phyloP scores from a whole-genome alignment of 1,140 invertebrate species.

The Eumeta japonica region DNA sequence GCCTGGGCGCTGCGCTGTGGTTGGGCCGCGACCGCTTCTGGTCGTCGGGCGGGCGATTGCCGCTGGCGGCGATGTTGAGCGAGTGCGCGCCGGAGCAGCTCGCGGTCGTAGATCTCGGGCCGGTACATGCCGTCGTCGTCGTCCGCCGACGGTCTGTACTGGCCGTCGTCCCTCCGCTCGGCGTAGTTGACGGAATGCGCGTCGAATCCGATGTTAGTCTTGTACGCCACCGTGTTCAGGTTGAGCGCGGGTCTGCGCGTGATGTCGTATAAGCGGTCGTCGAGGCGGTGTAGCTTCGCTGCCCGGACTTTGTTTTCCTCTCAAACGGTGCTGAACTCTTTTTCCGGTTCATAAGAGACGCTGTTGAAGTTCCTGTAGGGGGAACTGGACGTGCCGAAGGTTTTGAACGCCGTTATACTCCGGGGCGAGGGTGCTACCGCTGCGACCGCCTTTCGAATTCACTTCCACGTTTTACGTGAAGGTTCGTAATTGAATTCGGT shows the following conservation, averaged over 20 bases:
- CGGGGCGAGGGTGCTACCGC: slow-evolving; percentile 21
- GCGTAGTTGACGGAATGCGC: slow-evolving; percentile 32
- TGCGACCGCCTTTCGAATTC: slow-evolving; percentile 21
- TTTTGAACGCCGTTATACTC: slow-evolving; percentile 25
- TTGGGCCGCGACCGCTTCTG: slow-evolving; percentile 45
- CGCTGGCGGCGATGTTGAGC: slow-evolving; percentile 66
- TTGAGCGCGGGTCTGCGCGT: slow-evolving; percentile 26
- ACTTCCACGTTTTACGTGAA: slow-evolving; percentile 22
- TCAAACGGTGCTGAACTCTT: slow-evolving; percentile 33
- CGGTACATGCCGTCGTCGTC: slow-evolving; percentile 63
- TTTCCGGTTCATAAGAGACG: slow-evolving; percentile 44
- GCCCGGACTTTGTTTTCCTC: slow-evolving; percentile 32
- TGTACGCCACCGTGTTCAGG: slow-evolving; percentile 48
- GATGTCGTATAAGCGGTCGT: slow-evolving; percentile 33
- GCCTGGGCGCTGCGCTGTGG: slow-evolving; percentile 26
- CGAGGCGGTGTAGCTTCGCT: slow-evolving; percentile 29
- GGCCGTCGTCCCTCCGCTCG: slow-evolving; percentile 48
- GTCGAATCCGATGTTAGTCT: slow-evolving; percentile 44
- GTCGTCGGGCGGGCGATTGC: slow-evolving; percentile 61
- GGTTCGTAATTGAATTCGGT: slow-evolving; percentile 24
- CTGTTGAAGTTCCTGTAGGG: slow-evolving; percentile 42
- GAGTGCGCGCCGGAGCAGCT: slow-evolving; percentile 67
- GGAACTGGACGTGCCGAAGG: slow-evolving; percentile 24
- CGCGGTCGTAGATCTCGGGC: slow-evolving; percentile 59
- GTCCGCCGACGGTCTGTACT: slow-evolving; percentile 52